phyloP scores from a whole-genome alignment of 2,888 invertebrate genomes.

The Cantharis nigra region DNA sequence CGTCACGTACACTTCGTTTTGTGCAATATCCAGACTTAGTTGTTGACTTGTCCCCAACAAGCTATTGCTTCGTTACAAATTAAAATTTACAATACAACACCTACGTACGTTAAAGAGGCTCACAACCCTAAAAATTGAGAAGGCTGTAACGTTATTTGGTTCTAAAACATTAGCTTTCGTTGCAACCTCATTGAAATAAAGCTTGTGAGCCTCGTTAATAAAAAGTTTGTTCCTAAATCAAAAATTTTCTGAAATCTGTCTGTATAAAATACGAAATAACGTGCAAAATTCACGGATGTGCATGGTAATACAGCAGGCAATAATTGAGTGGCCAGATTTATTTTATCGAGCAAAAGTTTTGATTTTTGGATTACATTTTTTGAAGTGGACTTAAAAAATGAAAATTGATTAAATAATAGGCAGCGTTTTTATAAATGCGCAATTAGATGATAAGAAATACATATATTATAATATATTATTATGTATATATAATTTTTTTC shows the following conservation, averaged over 20 bases:
- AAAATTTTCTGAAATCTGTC: background rate
- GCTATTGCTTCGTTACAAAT: background rate
- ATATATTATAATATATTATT: background rate
- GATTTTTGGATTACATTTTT: background rate
- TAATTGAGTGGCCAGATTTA: background rate
- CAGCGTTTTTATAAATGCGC: constrained; percentile 8
- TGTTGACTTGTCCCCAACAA: background rate
- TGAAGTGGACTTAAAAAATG: background rate
- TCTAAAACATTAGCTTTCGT: background rate
- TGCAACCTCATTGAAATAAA: constrained; percentile 14
- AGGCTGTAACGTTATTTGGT: background rate
- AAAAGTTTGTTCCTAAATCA: constrained; percentile 30
- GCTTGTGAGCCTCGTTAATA: constrained; percentile 6
- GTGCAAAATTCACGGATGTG: constrained; percentile 4
- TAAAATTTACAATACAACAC: background rate
- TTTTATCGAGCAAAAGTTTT: background rate
- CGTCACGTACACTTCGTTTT: background rate
- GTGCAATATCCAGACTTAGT: background rate
- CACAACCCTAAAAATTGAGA: background rate
- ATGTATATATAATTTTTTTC: constrained; percentile 2
- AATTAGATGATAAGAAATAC: constrained; percentile 9
- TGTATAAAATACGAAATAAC: constrained; percentile 8
- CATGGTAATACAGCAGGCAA: background rate
- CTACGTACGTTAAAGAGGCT: background rate
- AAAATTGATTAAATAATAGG: background rate